Base-by-base conservation (phyloP, 2,113 vertebrate genomes). In the Cyanoramphus novaezelandiae region DNA sequence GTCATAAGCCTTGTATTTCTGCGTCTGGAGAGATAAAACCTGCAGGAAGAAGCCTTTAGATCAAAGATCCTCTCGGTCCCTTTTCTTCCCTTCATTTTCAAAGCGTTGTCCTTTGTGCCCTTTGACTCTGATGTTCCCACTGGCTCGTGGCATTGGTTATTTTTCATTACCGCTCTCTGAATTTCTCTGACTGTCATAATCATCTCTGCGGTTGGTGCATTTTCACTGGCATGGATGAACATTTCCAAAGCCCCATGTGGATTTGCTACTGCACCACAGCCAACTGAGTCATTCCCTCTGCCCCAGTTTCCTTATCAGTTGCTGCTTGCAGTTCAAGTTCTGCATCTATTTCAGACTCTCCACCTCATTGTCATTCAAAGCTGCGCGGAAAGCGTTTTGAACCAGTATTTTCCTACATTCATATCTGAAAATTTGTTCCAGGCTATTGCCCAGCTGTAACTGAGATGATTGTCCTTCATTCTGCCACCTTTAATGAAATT, bases 241-340 rank as follows among this genome's bases (percentile, higher is more conserved):
- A 80, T 80, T 96, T 94, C 92, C 88, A 93, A 85, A 87, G 92
- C 88, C 95, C 91, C 95, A 91, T 94, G 91, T 91, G 93, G 92
- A 87, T 97, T 87, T 96, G 84, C 3, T 82, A 49, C 74, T n/a
- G 88, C 77, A 83, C 90, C 74, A 85, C 83, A 95, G 94, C 92
- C 95, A 96, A 94, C 86, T 96, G 95, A 97, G 88, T 97, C 95
- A 96, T 94, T 97, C 91, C 77, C 88, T 92, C 92, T 97, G 88
- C 81, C 92, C 96, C 86, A 91, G 86, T 95, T 97, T 96, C 90
- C 57, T 94, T 96, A 96, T 95, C 95, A 95, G 83, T 52, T 93
- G 47, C 95, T 87, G 90, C 86, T 95, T 91, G 44, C 24, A 13
- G 86, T 95, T 96, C 95, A 93, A 92, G 88, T 94, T 84, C 79